A percentile compares a stretch with the other conserved stretches of the same genome.
Conservation (phyloP, 2,888 invertebrate genomes). For the Eledona agricola region DNA sequence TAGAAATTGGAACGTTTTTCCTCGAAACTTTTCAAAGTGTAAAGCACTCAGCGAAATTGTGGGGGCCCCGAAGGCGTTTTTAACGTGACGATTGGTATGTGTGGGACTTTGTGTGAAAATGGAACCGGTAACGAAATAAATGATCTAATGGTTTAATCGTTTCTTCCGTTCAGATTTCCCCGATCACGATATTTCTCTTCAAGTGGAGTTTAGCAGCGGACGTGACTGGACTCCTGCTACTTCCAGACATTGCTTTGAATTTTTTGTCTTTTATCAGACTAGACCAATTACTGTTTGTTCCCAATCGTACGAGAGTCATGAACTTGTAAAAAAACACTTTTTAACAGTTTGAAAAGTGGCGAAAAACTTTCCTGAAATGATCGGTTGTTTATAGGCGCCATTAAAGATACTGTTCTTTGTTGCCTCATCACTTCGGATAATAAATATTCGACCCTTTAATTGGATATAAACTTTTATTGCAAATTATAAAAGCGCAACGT, state of each 20-base stretch:
- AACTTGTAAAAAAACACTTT: too few species aligned
- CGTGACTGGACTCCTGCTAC: constrained; percentile 11
- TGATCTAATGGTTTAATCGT: constrained; percentile 9
- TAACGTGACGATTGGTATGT: background rate
- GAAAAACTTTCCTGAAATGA: too few species aligned
- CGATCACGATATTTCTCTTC: constrained; percentile 13
- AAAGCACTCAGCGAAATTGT: constrained; percentile 10
- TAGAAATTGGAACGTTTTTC: constrained; percentile 1
- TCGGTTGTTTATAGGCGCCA: too few species aligned
- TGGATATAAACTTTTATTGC: too few species aligned
- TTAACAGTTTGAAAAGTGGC: too few species aligned
- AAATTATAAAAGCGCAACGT: too few species aligned
- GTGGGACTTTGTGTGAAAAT: too few species aligned
- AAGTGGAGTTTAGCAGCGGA: constrained; percentile 3
- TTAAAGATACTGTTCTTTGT: too few species aligned
- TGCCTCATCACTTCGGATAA: too few species aligned
- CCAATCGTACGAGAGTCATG: too few species aligned
- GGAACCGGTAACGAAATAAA: background rate
- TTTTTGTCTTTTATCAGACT: background rate
- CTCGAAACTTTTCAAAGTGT: background rate
- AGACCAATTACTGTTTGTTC: constrained; percentile 1
- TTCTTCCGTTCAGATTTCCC: constrained; percentile 9
- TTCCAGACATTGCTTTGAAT: constrained; percentile 4
- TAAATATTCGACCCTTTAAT: too few species aligned
- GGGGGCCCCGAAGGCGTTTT: background rate